phyloP scores from a whole-genome alignment of 1,140 invertebrate genomes.

The Tetragonula clypearis region DNA sequence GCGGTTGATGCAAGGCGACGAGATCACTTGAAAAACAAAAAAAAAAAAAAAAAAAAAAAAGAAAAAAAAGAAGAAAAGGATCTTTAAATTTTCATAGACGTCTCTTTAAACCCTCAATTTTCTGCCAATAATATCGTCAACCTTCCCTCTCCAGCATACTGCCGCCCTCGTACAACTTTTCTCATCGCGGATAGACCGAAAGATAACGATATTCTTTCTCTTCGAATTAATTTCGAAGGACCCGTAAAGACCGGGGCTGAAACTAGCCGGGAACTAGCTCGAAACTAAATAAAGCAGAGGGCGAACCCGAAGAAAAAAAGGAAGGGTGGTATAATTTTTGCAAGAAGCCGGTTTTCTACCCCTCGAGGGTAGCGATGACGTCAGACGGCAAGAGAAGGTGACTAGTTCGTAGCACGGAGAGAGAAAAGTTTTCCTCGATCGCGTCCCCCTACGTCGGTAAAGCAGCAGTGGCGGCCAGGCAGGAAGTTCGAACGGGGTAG shows the following conservation, averaged over 20 bases:
- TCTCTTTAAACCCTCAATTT: slow-evolving; percentile 2
- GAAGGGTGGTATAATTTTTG: neutral
- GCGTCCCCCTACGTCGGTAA: slow-evolving; percentile 60
- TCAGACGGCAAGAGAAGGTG: neutral
- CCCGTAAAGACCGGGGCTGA: no score
- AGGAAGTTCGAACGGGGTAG: slow-evolving; percentile 36
- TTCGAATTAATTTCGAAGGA: neutral
- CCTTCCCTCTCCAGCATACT: neutral
- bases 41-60: neutral
- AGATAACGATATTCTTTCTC: neutral
- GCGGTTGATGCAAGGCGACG: slow-evolving; percentile 5
- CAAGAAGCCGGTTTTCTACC: neutral
- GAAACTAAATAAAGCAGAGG: neutral
- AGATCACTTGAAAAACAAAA: no score
- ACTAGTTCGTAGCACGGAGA: slow-evolving; percentile 5
- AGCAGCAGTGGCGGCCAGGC: slow-evolving; percentile 45
- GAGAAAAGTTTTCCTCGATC: slow-evolving; percentile 29
- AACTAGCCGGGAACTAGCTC: neutral
- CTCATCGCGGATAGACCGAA: neutral
- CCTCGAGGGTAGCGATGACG: neutral
- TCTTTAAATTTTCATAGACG: slow-evolving; percentile 9
- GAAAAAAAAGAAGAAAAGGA: neutral
- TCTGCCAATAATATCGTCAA: neutral
- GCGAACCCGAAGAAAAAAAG: no score
- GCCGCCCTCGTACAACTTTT: neutral